A percentile compares a stretch with the other conserved stretches of the same genome.
Conservation (phyloP, 1,140 invertebrate species). For the Drosophila burlai region DNA sequence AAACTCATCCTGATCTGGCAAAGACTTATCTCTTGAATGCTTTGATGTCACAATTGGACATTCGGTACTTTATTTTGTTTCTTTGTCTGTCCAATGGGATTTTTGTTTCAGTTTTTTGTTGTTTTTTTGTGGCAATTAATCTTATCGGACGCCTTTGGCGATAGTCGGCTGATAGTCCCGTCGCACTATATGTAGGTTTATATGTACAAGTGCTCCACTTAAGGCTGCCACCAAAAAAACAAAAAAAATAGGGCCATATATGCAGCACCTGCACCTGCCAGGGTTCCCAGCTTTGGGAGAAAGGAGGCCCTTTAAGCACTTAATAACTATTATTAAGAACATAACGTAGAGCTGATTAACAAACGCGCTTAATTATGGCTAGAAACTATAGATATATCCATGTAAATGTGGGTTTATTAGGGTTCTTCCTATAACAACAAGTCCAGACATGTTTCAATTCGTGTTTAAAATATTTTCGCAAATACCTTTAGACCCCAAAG, state of each 20-base stretch:
- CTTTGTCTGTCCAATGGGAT: constrained; percentile 27
- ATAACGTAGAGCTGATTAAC: neutral
- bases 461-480: neutral
- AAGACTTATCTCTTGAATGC: neutral
- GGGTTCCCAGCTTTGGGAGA: constrained; percentile 7
- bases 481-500: neutral
- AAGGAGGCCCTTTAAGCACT: neutral
- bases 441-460: neutral
- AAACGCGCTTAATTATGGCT: no score
- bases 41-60: constrained; percentile 12
- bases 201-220: constrained; percentile 31
- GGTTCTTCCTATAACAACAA: neutral
- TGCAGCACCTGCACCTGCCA: constrained; percentile 10
- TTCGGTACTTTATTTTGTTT: constrained; percentile 1
- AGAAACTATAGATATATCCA: neutral
- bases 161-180: constrained; percentile 37
- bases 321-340: neutral
- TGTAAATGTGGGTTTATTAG: neutral
- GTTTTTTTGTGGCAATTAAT: constrained; percentile 20
- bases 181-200: neutral
- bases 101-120: constrained; percentile 5
- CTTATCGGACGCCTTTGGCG: constrained; percentile 38
- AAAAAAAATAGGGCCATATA: neutral
- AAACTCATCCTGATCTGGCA: constrained; percentile 4
- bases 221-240: neutral